phyloP scores from a whole-genome alignment of 2,113 vertebrate species.

The Fregata magnificens region DNA sequence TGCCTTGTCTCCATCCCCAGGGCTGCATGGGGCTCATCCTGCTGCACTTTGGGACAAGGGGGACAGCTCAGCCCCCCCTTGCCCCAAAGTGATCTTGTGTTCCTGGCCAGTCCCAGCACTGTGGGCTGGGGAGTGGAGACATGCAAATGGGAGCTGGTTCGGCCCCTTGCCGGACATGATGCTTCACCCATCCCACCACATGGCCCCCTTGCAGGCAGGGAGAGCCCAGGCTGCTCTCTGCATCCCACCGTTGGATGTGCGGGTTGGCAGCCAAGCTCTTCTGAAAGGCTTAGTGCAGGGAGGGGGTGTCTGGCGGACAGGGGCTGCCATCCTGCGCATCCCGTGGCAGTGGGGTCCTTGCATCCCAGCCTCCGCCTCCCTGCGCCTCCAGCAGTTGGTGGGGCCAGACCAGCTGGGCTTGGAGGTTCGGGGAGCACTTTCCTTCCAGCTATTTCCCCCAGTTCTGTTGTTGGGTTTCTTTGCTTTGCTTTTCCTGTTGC shows the following conservation, averaged over 20 bases:
- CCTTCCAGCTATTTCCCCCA: conserved; percentile 31
- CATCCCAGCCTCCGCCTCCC: not conserved
- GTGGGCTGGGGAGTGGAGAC: not conserved
- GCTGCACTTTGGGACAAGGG: too few species aligned
- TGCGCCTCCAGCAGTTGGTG: not conserved
- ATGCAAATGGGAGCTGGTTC: not conserved
- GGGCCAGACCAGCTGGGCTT: not conserved
- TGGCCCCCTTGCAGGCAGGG: not conserved
- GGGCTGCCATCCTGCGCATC: not conserved
- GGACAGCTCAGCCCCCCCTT: not conserved
- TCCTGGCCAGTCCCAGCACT: not conserved
- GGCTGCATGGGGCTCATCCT: not conserved
- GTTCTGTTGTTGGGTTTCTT: conserved; percentile 45
- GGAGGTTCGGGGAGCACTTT: conserved; percentile 12
- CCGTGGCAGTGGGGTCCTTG: not conserved
- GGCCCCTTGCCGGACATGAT: fast-evolving
- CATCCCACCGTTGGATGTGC: not conserved
- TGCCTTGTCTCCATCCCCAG: not conserved
- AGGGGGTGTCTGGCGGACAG: not conserved
- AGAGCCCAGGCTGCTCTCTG: not conserved
- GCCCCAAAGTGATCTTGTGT: not conserved
- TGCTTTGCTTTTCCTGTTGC: conserved; percentile 59
- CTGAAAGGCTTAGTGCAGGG: conserved; percentile 22
- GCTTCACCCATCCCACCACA: fast-evolving
- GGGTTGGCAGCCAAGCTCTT: not conserved